phyloP scores from a whole-genome alignment of 2,888 invertebrate species.

The Tuberolachnus salignus region DNA sequence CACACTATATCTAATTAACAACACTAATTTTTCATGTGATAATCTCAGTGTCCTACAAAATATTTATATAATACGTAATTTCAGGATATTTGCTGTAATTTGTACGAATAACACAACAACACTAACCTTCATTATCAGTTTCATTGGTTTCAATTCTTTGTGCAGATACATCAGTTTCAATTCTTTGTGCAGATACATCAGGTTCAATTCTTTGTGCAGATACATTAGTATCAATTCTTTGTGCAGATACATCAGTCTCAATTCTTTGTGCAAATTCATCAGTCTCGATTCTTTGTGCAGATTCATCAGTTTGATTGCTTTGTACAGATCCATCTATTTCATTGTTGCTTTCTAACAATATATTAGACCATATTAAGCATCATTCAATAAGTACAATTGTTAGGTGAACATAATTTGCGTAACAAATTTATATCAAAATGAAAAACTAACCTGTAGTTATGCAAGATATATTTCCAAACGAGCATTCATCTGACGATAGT shows the following conservation, averaged over 20 bases:
- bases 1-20: too few species aligned
- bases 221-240: not conserved
- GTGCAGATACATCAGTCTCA: not conserved
- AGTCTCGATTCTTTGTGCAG: too few species aligned
- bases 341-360: too few species aligned
- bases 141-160: slow-evolving; percentile 17
- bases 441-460: slow-evolving; percentile 35
- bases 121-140: slow-evolving; percentile 9
- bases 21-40: too few species aligned
- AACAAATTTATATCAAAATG: not conserved
- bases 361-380: too few species aligned
- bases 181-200: slow-evolving; percentile 5
- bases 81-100: too few species aligned
- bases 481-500: not conserved
- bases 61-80: too few species aligned
- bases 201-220: not conserved
- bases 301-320: too few species aligned
- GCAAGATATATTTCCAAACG: slow-evolving; percentile 40
- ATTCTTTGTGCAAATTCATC: too few species aligned
- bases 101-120: not conserved
- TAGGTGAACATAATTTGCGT: not conserved
- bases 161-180: not conserved
- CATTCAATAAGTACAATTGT: too few species aligned
- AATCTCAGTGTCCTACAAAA: too few species aligned
- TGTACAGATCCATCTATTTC: too few species aligned